Conservation (phyloP, 2,113 vertebrate genomes). For the Heteronetta atricapilla region DNA sequence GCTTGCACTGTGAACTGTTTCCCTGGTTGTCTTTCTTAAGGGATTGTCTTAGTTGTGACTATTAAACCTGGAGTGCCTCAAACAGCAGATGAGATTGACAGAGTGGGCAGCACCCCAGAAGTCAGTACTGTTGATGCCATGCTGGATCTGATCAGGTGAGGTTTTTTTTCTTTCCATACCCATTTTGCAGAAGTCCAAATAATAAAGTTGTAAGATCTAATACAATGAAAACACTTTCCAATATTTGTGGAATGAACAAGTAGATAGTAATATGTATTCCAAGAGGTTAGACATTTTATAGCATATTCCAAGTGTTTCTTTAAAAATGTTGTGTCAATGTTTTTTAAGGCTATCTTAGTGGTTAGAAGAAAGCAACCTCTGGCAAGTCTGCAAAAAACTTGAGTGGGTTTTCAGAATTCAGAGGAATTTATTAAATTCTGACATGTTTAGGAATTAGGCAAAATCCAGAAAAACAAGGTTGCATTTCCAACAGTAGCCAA, state of each 20-base stretch:
- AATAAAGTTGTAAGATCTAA: background rate
- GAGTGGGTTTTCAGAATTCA: background rate
- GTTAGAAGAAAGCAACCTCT: background rate
- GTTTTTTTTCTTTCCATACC: background rate
- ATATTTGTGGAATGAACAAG: background rate
- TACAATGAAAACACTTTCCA: background rate
- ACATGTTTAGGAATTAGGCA: background rate
- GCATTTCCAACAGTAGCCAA: background rate
- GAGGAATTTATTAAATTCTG: background rate
- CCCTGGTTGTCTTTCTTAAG: slow-evolving; percentile 68
- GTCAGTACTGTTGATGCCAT: slow-evolving; percentile 93
- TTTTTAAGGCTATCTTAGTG: background rate
- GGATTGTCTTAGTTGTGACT: slow-evolving; percentile 91
- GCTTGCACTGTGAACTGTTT: background rate
- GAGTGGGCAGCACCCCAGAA: slow-evolving; percentile 87
- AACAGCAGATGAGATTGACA: slow-evolving; percentile 83
- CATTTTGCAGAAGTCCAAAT: background rate
- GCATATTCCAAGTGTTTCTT: background rate
- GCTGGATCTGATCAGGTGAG: slow-evolving; percentile 93
- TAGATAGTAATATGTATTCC: background rate
- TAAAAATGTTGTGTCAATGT: background rate
- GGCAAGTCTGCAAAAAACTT: background rate
- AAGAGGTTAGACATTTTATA: background rate
- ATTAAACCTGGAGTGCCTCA: slow-evolving; percentile 95
- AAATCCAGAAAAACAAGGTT: background rate